These are phyloP conservation scores for Pterocles gutturalis DNA, from an alignment of 2,113 vertebrate genomes.

Conservation along the genomic window DNA sequence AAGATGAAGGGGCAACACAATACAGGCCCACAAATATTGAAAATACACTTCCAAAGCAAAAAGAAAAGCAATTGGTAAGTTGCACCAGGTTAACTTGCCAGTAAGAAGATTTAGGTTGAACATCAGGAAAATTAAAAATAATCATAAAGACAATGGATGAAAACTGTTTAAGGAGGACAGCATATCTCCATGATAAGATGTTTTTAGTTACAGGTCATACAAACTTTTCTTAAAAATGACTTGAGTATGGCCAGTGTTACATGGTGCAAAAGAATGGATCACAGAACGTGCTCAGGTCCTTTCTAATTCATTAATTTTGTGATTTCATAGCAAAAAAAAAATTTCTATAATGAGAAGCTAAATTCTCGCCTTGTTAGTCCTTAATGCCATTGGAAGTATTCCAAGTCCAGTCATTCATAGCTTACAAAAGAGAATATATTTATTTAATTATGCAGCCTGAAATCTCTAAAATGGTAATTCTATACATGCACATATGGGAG, in stretches of 20 bases:
- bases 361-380: not conserved
- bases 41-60: not conserved
- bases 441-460: not conserved
- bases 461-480: not conserved
- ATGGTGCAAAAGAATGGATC: not conserved
- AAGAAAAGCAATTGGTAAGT: rapidly evolving
- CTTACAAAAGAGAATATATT: not conserved
- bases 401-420: not conserved
- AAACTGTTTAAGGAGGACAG: not conserved
- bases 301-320: not conserved
- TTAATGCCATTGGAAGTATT: not conserved
- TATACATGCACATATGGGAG: not conserved
- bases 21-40: not conserved
- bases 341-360: not conserved
- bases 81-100: not conserved
- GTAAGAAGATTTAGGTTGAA: not conserved
- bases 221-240: not conserved
- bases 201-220: not conserved
- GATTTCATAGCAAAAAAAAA: not conserved
- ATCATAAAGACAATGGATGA: rapidly evolving
- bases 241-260: rapidly evolving
- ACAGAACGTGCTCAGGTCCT: not conserved
- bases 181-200: rapidly evolving
- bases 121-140: not conserved
- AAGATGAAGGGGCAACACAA: rapidly evolving